Evolutionary conservation across 2,113 vertebrate genomes (phyloP), one percentile per base, ranked within the genome.

Genomic region (Melospiza georgiana): DNA sequence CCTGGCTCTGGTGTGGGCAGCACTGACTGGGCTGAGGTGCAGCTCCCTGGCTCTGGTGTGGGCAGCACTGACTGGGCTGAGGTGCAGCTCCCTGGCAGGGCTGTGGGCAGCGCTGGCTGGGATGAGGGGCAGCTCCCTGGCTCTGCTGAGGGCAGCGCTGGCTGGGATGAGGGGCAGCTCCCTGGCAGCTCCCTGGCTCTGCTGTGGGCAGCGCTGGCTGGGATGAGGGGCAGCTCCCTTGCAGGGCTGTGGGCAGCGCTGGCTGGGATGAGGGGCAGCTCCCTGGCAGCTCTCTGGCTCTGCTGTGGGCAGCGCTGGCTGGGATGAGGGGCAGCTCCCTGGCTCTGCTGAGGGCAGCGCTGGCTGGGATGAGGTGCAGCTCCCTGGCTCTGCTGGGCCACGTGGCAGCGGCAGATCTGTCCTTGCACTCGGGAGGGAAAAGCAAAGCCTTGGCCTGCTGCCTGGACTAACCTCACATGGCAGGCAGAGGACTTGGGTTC

Each of bases 401-500:
- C 54, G 95, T 98, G 98, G 97, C 97, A 96, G 95, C 85, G 43
- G 63, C 55, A 91, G 96, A 94, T 76, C 90, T 89, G 95, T 92
- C 97, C 91, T 95, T 94, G 55, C 65, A 4, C 89, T 97, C 5
- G 66, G 91, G 96, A 97, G 97, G 94, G 86, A 94, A 96, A 97
- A 95, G 93, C 89, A 84, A 87, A 94, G 95, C 94, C 84, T 96
- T 98, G 97, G 97, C 97, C 68, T 24, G 2, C 12, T 95, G 97
- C 98, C 98, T 97, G 92, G 90, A 73, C 89, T 90, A 91, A 59
- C 87, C 97, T 98, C 95, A 80, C 93, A 93, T 91, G 94, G 92
- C 59, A 73, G 95, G 95, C 97, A 94, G 91, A 91, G 92, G 74
- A 83, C 95, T 96, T 95, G 82, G 84, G 17, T 79, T 92, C 8